Base-by-base conservation (phyloP, 2,888 invertebrate genomes). In the Drosophila pullipes region DNA sequence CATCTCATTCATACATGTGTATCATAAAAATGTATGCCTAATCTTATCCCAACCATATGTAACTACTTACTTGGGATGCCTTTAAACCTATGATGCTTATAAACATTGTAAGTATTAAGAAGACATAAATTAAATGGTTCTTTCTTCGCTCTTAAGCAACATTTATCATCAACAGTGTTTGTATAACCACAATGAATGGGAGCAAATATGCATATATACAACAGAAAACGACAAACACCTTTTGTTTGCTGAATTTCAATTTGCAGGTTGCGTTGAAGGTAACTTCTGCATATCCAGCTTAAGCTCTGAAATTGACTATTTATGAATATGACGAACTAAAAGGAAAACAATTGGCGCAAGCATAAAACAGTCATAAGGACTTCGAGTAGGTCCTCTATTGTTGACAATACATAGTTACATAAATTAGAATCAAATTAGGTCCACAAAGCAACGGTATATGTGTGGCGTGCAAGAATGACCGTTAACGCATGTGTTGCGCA, bases 391-490 rank as follows among this genome's bases (percentile, higher is more conserved):
- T 70, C 73, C 74, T 76, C 73, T 67, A 75, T 82, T 84, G 82
- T 76, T 84, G 84, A 76, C 82, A 84, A 82, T 57, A 39, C 57
- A 39, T 78, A 74, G 78, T 82, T 84, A 81, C 84, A 84, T 82
- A 84, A 84, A 82, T 82, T 84, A 78, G 78, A 76, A 84, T 84
- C 78, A 76, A 84, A 84, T 84, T 84, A 84, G 81, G 83, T 78
- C 78, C 74, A 65, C 66, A 72, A 71, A 64, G 58, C 63, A 68
- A 62, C 57, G 25, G 50, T 47, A 41, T 18, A 11, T 18, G 18
- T 37, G 18, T 55, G 52, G 62, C 39, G 54, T 50, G 49, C 54
- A 50, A 64, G 59, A 72, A 31, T 77, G 74, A 69, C 71, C 80
- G 50, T 58, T 49, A 69, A 54, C 58, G 58, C 78, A 75, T 76